Conservation (phyloP, 2,113 vertebrate genomes). For the Panurus biarmicus region DNA sequence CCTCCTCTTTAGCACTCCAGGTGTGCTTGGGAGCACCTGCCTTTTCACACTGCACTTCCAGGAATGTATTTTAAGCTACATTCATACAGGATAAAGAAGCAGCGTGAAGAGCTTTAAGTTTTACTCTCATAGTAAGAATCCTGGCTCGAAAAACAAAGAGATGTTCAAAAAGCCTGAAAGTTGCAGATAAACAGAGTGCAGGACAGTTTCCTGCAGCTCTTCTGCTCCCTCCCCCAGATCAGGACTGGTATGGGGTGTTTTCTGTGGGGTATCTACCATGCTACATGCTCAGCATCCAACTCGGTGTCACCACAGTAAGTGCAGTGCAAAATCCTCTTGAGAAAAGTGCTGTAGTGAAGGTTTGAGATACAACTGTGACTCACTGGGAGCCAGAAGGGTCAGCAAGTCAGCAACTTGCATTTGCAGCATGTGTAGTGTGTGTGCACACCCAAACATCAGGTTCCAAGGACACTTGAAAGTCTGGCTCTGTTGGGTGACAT, state of each 20-base stretch:
- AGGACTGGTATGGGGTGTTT: background rate
- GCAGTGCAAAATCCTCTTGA: conserved; percentile 58
- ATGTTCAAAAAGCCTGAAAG: background rate
- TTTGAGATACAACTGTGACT: background rate
- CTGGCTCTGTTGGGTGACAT: conserved; percentile 19
- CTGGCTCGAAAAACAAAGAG: conserved; percentile 11
- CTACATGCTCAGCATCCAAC: conserved; percentile 15
- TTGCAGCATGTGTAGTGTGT: background rate
- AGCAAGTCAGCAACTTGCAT: background rate
- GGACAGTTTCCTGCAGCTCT: background rate
- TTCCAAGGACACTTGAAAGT: background rate
- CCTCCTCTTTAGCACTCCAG: background rate
- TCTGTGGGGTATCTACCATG: background rate
- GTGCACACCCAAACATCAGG: background rate
- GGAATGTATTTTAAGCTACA: background rate
- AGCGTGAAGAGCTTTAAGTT: background rate
- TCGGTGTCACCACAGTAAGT: background rate
- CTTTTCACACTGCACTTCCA: conserved; percentile 20
- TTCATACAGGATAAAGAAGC: background rate
- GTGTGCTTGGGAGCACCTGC: conserved; percentile 1
- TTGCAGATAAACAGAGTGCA: background rate
- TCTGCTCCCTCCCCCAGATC: background rate
- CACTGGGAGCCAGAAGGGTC: background rate
- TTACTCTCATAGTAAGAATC: background rate
- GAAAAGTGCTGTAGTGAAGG: conserved; percentile 46